These are phyloP conservation scores for Poeciliopsis prolifica DNA, from an alignment of 2,113 vertebrate species.

Conservation along the genomic window DNA sequence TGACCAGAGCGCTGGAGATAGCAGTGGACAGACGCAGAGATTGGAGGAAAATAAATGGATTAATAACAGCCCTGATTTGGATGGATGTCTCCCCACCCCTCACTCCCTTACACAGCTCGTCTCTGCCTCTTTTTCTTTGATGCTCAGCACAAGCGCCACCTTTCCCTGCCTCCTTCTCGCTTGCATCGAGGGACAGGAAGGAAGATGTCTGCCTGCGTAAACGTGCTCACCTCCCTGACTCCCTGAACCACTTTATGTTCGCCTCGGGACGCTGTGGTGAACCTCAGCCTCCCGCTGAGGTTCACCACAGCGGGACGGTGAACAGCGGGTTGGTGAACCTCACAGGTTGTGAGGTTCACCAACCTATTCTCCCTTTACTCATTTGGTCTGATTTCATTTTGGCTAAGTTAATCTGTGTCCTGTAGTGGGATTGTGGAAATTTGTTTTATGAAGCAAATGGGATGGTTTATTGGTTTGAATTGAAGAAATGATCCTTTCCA, in stretches of 20 bases:
- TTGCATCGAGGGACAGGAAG: conserved; percentile 22
- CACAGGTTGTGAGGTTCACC: no score
- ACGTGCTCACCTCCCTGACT: conserved; percentile 32
- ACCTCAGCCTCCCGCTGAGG: no score
- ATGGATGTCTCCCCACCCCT: conserved; percentile 21
- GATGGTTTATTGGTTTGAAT: background rate
- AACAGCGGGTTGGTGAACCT: no score
- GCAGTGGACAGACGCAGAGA: conserved; percentile 48
- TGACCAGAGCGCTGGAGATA: conserved; percentile 53
- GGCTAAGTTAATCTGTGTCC: background rate
- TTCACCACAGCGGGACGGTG: no score
- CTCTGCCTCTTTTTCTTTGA: background rate
- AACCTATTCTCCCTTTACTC: background rate
- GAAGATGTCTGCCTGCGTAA: conserved; percentile 32
- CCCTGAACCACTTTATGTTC: conserved; percentile 42
- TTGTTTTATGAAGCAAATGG: background rate
- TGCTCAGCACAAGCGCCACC: conserved; percentile 15
- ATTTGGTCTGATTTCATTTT: background rate
- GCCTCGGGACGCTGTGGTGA: conserved; percentile 26
- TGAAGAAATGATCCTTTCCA: background rate
- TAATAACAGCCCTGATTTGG: conserved; percentile 58
- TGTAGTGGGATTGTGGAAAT: background rate
- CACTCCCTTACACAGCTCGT: background rate
- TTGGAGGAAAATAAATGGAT: conserved; percentile 59
- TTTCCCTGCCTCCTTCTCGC: conserved; percentile 2